These are phyloP conservation scores for Ormyrus thymus DNA, from an alignment of 2,888 invertebrate species.

Conservation along the genomic window DNA sequence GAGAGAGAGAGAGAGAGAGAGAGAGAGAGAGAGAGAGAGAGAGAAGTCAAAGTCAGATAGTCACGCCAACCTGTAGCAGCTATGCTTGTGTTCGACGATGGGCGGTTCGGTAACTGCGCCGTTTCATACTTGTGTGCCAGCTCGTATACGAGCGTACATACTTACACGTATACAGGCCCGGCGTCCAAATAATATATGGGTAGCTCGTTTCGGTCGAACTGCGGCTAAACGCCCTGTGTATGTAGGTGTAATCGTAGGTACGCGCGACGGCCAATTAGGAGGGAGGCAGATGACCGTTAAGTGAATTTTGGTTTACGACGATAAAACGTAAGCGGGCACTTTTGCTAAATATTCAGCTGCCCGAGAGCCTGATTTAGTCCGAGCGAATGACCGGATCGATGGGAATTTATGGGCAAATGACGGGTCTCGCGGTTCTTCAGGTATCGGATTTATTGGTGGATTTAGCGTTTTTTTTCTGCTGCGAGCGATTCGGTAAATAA, in stretches of 20 bases:
- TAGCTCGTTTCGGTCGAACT: too few relatives aligned
- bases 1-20: too few relatives aligned
- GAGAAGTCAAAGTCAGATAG: not conserved
- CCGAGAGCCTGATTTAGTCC: too few relatives aligned
- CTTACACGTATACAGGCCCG: not conserved
- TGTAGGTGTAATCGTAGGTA: not conserved
- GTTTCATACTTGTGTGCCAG: not conserved
- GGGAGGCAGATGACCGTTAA: not conserved
- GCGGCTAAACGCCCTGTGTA: not conserved
- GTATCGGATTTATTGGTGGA: too few relatives aligned
- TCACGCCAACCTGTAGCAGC: slow-evolving; percentile 30
- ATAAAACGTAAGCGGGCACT: not conserved
- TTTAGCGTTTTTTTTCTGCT: too few relatives aligned
- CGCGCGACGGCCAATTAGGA: not conserved
- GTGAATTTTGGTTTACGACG: not conserved
- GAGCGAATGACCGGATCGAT: too few relatives aligned
- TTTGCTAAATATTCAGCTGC: too few relatives aligned
- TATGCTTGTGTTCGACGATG: not conserved
- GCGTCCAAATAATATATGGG: not conserved
- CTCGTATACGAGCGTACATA: not conserved
- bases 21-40: too few relatives aligned
- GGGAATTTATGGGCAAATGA: too few relatives aligned
- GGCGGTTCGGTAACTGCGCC: slow-evolving; percentile 7
- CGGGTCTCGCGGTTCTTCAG: too few relatives aligned
- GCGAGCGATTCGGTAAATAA: too few relatives aligned